These are phyloP conservation scores for Orgyia antiqua DNA, from an alignment of 2,888 invertebrate genomes.

Conservation along the genomic window DNA sequence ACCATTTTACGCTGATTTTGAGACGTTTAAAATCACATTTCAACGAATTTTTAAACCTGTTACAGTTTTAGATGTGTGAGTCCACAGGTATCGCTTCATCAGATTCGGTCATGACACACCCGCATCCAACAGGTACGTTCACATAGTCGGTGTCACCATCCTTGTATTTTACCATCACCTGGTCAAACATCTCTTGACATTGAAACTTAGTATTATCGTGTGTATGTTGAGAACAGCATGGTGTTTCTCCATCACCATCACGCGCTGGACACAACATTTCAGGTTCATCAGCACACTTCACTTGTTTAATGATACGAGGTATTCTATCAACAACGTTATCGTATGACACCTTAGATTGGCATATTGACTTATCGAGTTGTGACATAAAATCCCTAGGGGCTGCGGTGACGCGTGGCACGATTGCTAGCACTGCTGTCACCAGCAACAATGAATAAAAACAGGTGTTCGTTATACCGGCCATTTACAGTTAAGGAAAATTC, in stretches of 20 bases:
- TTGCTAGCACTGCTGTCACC: slow-evolving; percentile 1
- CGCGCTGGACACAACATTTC: slow-evolving; percentile 14
- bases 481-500: neutral
- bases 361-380: slow-evolving; percentile 14
- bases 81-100: too few species aligned
- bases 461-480: neutral
- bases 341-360: slow-evolving; percentile 25
- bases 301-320: slow-evolving; percentile 43
- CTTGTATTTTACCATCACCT: slow-evolving; percentile 7
- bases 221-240: slow-evolving; percentile 12
- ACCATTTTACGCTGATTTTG: too few species aligned
- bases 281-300: slow-evolving; percentile 35
- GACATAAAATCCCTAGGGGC: slow-evolving; percentile 5
- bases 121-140: slow-evolving; percentile 24
- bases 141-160: neutral
- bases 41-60: too few species aligned
- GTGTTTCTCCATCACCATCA: slow-evolving; percentile 3
- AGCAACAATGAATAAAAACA: neutral
- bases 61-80: too few species aligned
- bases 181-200: slow-evolving; percentile 20
- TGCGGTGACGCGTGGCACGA: slow-evolving; percentile 7
- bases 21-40: too few species aligned
- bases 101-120: slow-evolving; percentile 12
- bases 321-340: slow-evolving; percentile 34
- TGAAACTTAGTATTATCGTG: slow-evolving; percentile 3